Evolutionary conservation across 1,140 invertebrate genomes (phyloP), one percentile per base, ranked within the genome.

Genomic region (Tetraneura akinire): DNA sequence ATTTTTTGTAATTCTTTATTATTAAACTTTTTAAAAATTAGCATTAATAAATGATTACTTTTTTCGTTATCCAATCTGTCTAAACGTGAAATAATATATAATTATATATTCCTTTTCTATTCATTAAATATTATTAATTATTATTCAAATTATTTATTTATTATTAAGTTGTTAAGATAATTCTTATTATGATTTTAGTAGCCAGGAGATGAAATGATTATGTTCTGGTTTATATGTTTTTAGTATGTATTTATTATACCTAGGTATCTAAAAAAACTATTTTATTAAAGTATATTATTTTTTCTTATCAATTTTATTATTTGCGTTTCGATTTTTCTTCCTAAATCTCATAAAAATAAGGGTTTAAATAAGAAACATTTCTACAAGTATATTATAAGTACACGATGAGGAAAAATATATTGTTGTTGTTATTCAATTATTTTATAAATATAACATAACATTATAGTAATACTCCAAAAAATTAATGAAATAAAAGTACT

Each of bases 261-360:
- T 42, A n/a, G n/a, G n/a, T n/a, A n/a, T n/a, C n/a, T n/a, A n/a
- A 47, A 68, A 68, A 47, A 6, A 18, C 42, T 47, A 45, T n/a
- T n/a, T n/a, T n/a, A n/a, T n/a, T n/a, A n/a, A n/a, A n/a, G n/a
- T n/a, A n/a, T 68, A 45, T 16, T 47, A 47, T 68, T 68, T 47
- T 68, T 47, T 47, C 42, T 68, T 47, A 68, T 68, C 42, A 47
- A 42, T 16, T n/a, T 47, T 68, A 23, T 68, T 68, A 23, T 68
- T 68, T 68, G 45, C 37, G 23, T 47, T 68, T 68, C 13, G 66
- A 47, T 68, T 47, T 68, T 23, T 68, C 45, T 45, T 23, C 8
- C 8, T 26, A 8, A 23, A 23, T n/a, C 66, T 68, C 21, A 47
- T 68, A 23, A 47, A 47, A 68, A 26, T 47, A 68, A 2, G 5